Evolutionary conservation across 2,888 invertebrate species (phyloP).

Genomic region (Escarpia spicata): DNA sequence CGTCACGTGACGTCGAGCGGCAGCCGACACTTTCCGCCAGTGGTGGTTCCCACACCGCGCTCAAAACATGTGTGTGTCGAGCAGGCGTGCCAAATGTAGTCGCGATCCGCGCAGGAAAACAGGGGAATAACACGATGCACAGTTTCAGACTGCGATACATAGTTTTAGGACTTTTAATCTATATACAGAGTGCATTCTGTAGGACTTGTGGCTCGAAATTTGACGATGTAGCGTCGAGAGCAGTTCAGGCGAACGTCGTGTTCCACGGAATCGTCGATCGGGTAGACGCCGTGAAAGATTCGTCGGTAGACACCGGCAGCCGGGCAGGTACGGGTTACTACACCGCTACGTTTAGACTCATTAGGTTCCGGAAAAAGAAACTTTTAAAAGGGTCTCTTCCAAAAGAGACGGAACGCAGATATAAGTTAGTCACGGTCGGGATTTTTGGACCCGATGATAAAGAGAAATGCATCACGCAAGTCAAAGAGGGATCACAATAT

Average conservation of each 20-base stretch:
- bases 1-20: not conserved
- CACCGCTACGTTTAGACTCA: conserved; percentile 13
- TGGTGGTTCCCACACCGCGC: conserved; percentile 16
- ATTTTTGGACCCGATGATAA: conserved; percentile 13
- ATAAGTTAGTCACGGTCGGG: not conserved
- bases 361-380: not conserved
- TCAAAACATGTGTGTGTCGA: conserved; percentile 12
- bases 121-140: conserved; percentile 17
- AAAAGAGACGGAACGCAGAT: not conserved
- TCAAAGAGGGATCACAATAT: conserved; percentile 11
- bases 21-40: conserved; percentile 11
- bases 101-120: not conserved
- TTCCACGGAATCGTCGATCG: conserved; percentile 16
- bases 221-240: conserved; percentile 16
- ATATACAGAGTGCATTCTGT: conserved; percentile 18
- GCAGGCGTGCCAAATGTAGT: not conserved
- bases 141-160: conserved; percentile 22
- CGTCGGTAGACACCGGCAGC: not conserved
- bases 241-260: conserved; percentile 10
- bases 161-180: conserved; percentile 20
- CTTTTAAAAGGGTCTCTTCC: conserved; percentile 11
- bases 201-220: conserved; percentile 16
- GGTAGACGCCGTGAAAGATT: not conserved
- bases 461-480: conserved; percentile 13
- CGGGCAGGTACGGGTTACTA: conserved; percentile 7